phyloP scores from a whole-genome alignment of 1,140 invertebrate genomes.

The Manduca sexta region DNA sequence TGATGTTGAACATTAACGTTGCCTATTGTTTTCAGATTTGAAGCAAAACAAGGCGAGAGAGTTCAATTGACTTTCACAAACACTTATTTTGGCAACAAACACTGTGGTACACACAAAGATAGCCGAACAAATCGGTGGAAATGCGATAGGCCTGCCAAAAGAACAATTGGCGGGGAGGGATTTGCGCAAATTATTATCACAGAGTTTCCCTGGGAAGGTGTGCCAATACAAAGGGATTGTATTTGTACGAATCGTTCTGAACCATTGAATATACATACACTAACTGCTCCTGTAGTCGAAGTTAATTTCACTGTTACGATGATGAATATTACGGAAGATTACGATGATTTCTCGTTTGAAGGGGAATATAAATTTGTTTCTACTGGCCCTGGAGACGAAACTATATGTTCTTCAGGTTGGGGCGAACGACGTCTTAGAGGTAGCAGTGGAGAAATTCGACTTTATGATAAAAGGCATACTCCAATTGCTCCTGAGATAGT shows the following conservation, averaged over 20 bases:
- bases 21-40: slow-evolving; percentile 73
- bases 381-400: slow-evolving; percentile 66
- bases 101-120: slow-evolving; percentile 78
- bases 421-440: slow-evolving; percentile 78
- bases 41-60: slow-evolving; percentile 78
- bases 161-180: slow-evolving; percentile 68
- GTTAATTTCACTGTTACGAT: slow-evolving; percentile 82
- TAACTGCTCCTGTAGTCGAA: slow-evolving; percentile 80
- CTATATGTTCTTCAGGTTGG: slow-evolving; percentile 75
- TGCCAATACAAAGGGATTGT: slow-evolving; percentile 81
- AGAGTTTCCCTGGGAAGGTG: slow-evolving; percentile 83
- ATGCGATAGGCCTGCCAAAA: slow-evolving; percentile 73
- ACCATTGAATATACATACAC: slow-evolving; percentile 74
- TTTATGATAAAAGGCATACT: slow-evolving; percentile 60
- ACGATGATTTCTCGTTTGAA: slow-evolving; percentile 86
- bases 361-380: slow-evolving; percentile 83
- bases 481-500: slow-evolving; percentile 60
- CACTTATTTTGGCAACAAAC: slow-evolving; percentile 79
- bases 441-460: slow-evolving; percentile 79
- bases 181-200: slow-evolving; percentile 79
- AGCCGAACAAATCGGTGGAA: slow-evolving; percentile 78
- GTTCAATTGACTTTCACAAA: slow-evolving; percentile 78
- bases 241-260: slow-evolving; percentile 82
- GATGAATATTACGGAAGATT: slow-evolving; percentile 89
- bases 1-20: neutral